Evolutionary conservation across 2,888 invertebrate species (phyloP).

Genomic region (Caenorhabditis uteleia): DNA sequence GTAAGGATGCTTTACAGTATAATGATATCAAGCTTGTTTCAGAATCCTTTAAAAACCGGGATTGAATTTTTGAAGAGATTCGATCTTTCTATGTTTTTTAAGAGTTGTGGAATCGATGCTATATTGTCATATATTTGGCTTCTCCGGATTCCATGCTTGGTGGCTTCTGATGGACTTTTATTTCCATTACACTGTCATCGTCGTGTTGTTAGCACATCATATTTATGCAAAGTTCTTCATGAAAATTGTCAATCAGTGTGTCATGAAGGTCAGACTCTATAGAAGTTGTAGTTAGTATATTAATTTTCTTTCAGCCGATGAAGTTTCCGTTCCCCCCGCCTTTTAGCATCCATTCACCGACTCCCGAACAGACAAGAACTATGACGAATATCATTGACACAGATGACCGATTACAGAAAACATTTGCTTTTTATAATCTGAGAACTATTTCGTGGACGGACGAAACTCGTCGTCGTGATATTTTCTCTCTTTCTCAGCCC

Average conservation of each 20-base stretch:
- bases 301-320: too few species aligned
- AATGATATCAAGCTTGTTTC: too few species aligned
- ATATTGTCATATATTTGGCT: too few species aligned
- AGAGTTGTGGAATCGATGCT: constrained; percentile 12
- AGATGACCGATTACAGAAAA: constrained; percentile 31
- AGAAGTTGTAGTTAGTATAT: too few species aligned
- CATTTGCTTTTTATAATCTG: constrained; percentile 48
- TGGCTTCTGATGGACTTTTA: constrained; percentile 27
- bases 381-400: constrained; percentile 44
- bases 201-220: constrained; percentile 19
- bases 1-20: too few species aligned
- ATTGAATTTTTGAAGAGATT: constrained; percentile 6
- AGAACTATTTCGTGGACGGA: constrained; percentile 38
- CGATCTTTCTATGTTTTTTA: background rate
- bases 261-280: too few species aligned
- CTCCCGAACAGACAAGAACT: constrained; percentile 48
- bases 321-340: constrained; percentile 48
- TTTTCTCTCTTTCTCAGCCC: constrained; percentile 51
- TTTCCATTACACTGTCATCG: constrained; percentile 26
- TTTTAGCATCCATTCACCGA: constrained; percentile 42
- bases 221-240: constrained; percentile 29
- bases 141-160: constrained; percentile 36
- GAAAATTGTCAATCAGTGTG: constrained; percentile 35
- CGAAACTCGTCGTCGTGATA: constrained; percentile 27
- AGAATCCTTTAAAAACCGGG: constrained; percentile 18